Evolutionary conservation across 1,140 invertebrate genomes (phyloP), one percentile per base, ranked within the genome.

Genomic region (Muscidifurax raptorellus): DNA sequence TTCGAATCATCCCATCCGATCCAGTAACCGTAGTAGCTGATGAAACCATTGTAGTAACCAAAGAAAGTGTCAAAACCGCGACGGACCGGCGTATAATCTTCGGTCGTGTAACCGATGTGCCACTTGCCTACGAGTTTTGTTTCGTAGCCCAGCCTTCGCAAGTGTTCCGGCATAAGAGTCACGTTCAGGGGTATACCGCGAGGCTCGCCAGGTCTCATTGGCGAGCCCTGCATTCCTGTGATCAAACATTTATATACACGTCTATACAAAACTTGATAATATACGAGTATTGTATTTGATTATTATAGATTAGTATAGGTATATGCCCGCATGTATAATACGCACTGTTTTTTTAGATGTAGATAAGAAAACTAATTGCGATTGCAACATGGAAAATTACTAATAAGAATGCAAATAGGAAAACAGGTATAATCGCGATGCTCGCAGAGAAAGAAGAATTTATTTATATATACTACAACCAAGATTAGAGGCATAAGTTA

Each of bases 11-110:
- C 5, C 22, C 22, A 52, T 0, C 40, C 22, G 30, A 79, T 47
- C 52, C n/a, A 47, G 25, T 95, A 93, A 88, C 94, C 92, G 86
- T 91, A 95, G 86, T 95, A 95, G 82, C 94, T 90, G 74, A 95
- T 93, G 77, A 94, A 94, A 7, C 95, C 95, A 85, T 91, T 94
- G 91, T 94, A 95, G 87, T 96, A 96, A 0, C 96, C 96, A 86
- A 94, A 94, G 89, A 95, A 95, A 0, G 92, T 92, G 85, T 96
- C 94, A 87, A 95, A 96, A 2, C 96, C 96, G 27, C 95, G 92
- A 78, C 90, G 86, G 0, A 93, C 93, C 2, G 96, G 96, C 0
- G 94, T 94, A 76, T 93, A 93, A 30, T 90, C 88, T 78, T 90
- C 90, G 0, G 88, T 88, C 28, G 88, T 85, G 84, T 93, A 93